These are phyloP conservation scores for Caracal caracal DNA, from an alignment of 2,113 vertebrate species.

Conservation along the genomic window DNA sequence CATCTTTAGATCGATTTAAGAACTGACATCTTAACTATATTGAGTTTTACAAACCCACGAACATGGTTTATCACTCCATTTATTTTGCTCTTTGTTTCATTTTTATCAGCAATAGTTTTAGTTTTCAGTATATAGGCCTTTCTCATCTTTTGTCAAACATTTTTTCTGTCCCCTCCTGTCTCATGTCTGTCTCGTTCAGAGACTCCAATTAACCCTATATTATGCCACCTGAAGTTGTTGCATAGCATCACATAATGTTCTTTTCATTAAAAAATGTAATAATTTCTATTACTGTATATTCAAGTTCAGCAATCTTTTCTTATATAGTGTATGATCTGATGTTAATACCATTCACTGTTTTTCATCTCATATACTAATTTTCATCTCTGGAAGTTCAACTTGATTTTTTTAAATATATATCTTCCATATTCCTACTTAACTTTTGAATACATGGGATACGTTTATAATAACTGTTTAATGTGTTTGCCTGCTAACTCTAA, in stretches of 20 bases:
- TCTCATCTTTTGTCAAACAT: background rate
- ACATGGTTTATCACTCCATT: background rate
- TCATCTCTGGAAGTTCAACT: background rate
- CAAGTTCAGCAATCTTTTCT: background rate
- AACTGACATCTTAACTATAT: background rate
- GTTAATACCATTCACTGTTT: background rate
- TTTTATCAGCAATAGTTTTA: background rate
- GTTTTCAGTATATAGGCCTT: background rate
- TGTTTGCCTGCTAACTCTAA: background rate
- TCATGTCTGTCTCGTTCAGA: background rate
- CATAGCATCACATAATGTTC: background rate
- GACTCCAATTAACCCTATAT: background rate
- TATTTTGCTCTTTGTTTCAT: background rate
- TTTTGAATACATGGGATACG: background rate
- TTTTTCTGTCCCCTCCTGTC: background rate
- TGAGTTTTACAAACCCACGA: background rate
- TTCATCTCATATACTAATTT: background rate
- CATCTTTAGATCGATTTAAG: background rate
- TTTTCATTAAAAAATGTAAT: background rate
- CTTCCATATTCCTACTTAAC: background rate
- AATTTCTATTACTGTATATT: background rate
- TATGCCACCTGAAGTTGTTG: background rate
- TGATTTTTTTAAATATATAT: background rate
- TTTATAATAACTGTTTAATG: background rate
- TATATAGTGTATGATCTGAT: background rate